Conservation (phyloP, 2,888 invertebrate genomes). For the Drosophila setosimentum region DNA sequence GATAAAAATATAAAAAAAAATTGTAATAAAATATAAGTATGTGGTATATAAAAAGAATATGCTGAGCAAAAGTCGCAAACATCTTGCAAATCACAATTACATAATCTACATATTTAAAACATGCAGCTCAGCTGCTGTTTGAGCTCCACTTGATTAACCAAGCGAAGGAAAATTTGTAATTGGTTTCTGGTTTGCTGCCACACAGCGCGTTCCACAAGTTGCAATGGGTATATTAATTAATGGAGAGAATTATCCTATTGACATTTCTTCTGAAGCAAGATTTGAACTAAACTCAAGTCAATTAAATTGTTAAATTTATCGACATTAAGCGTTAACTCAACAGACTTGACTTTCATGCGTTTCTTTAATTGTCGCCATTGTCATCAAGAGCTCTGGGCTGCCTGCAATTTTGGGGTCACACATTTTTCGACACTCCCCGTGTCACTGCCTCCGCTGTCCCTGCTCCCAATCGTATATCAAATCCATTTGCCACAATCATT, state of each 20-base stretch:
- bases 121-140: slow-evolving; percentile 1
- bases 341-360: background rate
- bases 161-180: slow-evolving; percentile 81
- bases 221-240: background rate
- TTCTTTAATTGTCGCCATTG: background rate
- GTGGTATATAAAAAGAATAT: slow-evolving; percentile 10
- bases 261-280: background rate
- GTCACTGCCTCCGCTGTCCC: background rate
- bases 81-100: slow-evolving; percentile 49
- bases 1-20: background rate
- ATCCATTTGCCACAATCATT: slow-evolving; percentile 50
- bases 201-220: background rate
- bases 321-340: background rate
- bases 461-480: slow-evolving; percentile 38
- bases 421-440: background rate
- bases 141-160: slow-evolving; percentile 76
- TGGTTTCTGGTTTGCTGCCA: slow-evolving; percentile 53
- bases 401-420: background rate
- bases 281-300: background rate
- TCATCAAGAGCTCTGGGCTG: slow-evolving; percentile 3
- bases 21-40: background rate
- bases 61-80: slow-evolving; percentile 12
- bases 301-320: background rate
- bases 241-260: background rate
- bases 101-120: background rate